These are phyloP conservation scores for Acrossocheilus fasciatus DNA, from an alignment of 2,797 vertebrate genomes.

Conservation along the genomic window DNA sequence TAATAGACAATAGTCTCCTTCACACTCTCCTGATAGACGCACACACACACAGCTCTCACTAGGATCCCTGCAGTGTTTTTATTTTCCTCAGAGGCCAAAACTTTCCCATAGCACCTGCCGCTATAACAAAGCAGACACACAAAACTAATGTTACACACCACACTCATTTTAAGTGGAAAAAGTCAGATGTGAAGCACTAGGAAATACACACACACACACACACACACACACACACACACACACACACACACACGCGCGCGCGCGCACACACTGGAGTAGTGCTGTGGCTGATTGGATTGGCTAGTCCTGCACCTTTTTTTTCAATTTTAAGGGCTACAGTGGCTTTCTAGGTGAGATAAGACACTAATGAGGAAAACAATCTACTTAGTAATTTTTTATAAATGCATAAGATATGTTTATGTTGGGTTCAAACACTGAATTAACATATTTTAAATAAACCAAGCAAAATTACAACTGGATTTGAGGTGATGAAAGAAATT, in stretches of 20 bases:
- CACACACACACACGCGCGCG: conserved; percentile 58
- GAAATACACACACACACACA: conserved; percentile 44
- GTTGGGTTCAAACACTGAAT: neutral
- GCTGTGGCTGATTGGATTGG: conserved; percentile 16
- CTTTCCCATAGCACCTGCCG: conserved; percentile 79
- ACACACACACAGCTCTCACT: conserved; percentile 53
- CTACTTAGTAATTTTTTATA: neutral
- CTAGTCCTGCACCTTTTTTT: neutral
- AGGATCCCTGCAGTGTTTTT: conserved; percentile 75
- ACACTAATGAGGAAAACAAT: neutral
- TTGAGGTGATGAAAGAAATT: neutral
- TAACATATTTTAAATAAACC: neutral
- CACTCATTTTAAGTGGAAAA: conserved; percentile 43
- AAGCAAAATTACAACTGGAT: neutral
- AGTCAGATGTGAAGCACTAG: conserved; percentile 45
- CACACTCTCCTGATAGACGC: conserved; percentile 51
- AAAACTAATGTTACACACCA: conserved; percentile 47
- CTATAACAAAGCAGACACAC: conserved; percentile 53
- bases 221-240: conserved; percentile 35
- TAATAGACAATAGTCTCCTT: conserved; percentile 58
- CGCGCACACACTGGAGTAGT: too few relatives aligned
- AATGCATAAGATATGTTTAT: neutral
- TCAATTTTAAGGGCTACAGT: neutral
- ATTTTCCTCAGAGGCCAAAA: conserved; percentile 71
- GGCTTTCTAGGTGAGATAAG: neutral